Conservation (phyloP, 2,888 invertebrate genomes). For the Phengaris arion region DNA sequence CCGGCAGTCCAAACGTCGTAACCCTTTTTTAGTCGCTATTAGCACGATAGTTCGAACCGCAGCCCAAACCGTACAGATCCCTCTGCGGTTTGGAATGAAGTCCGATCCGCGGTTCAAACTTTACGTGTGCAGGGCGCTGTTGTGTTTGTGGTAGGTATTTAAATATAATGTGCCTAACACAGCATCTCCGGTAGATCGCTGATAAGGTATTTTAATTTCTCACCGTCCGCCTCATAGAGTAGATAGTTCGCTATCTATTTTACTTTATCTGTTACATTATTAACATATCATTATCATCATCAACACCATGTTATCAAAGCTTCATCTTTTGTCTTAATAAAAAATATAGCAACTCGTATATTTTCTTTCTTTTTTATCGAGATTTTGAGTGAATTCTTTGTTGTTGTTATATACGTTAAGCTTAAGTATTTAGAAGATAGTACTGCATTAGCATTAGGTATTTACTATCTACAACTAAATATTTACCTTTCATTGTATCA, state of each 20-base stretch:
- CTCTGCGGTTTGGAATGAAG: no score
- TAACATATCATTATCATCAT: conserved; percentile 13
- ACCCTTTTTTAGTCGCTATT: no score
- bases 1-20: no score
- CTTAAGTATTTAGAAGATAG: neutral
- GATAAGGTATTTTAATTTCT: conserved; percentile 25
- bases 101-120: no score
- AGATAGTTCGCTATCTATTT: conserved; percentile 8
- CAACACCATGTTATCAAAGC: neutral
- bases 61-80: no score
- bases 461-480: no score
- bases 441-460: neutral
- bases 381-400: neutral
- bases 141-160: neutral
- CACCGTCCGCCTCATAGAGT: neutral
- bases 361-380: neutral
- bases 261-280: conserved; percentile 16
- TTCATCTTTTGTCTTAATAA: neutral
- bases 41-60: no score
- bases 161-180: neutral
- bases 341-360: neutral
- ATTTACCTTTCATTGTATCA: no score
- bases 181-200: conserved; percentile 2
- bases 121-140: no score
- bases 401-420: neutral